Conservation (phyloP, 1,140 invertebrate genomes). For the Chelonus insularis region DNA sequence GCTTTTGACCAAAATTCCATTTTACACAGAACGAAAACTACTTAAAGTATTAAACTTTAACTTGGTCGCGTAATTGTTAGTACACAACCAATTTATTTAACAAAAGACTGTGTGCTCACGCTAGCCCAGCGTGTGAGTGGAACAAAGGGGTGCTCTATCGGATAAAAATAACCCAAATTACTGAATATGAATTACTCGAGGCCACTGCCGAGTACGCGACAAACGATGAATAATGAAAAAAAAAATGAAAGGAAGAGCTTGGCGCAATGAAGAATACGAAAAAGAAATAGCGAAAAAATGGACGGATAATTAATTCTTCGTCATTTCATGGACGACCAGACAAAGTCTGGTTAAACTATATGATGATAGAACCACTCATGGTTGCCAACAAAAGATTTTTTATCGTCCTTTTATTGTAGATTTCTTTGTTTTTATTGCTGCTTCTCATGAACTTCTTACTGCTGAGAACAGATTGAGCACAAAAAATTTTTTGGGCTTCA, state of each 20-base stretch:
- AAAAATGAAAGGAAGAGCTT: neutral
- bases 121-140: neutral
- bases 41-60: constrained; percentile 17
- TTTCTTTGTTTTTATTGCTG: too few species aligned
- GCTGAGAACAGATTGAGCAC: too few species aligned
- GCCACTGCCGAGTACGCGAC: neutral
- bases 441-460: too few species aligned
- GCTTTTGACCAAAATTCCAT: neutral
- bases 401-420: constrained; percentile 10
- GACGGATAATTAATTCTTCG: constrained; percentile 10
- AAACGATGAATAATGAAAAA: constrained; percentile 15
- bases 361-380: neutral
- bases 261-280: neutral
- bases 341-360: neutral
- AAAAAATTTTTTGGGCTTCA: too few species aligned
- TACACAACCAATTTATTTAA: constrained; percentile 26
- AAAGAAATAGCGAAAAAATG: neutral
- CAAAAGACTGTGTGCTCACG: constrained; percentile 11
- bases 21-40: constrained; percentile 1
- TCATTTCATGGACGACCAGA: neutral
- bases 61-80: constrained; percentile 12
- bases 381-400: constrained; percentile 14
- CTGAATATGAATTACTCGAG: constrained; percentile 16
- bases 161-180: constrained; percentile 28
- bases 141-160: constrained; percentile 23